Base-by-base conservation (phyloP, 2,797 vertebrate species). In the Pteronotus mesoamericanus region DNA sequence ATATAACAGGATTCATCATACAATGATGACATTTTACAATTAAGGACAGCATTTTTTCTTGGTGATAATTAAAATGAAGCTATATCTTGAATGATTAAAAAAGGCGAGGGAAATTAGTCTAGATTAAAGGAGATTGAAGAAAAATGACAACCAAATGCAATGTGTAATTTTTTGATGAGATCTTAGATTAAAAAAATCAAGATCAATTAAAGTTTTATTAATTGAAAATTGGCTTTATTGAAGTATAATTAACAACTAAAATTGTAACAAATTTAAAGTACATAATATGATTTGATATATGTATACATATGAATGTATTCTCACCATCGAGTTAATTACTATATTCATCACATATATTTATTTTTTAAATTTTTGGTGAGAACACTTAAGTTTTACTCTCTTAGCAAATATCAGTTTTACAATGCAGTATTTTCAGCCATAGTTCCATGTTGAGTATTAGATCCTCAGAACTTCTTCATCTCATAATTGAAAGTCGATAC, bases 101-200 rank as follows among this genome's bases (percentile, higher is more conserved):
- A 80, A 93, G 51, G 46, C 46, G 85, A 37, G 72, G 72, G 29
- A 14, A 48, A 61, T 55, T 93, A 89, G 80, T n/a, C 53, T 64
- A 66, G 48, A 78, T 79, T 83, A 79, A 94, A 89, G 48, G 55
- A 92, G 53, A 86, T 57, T 80, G 66, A 94, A 69, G 66, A 95
- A n/a, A 91, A 48, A 80, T n/a, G 59, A 77, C 55, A 85, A 85
- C 26, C 55, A 94, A 86, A 74, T 92, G 26, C 24, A 91, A 69
- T 64, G 9, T 24, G 0, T 77, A 44, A 83, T 94, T 83, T 78
- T 69, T 89, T 82, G 37, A 51, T 80, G 90, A 91, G 78, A 64
- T 82, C 18, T 85, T 91, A 12, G n/a, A 69, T 61, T 51, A 66
- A 89, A 94, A 68, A 89, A 86, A 74, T 44, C 9, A 87, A 94